Conservation (phyloP, 2,113 vertebrate genomes). For the Rutilus rutilus region DNA sequence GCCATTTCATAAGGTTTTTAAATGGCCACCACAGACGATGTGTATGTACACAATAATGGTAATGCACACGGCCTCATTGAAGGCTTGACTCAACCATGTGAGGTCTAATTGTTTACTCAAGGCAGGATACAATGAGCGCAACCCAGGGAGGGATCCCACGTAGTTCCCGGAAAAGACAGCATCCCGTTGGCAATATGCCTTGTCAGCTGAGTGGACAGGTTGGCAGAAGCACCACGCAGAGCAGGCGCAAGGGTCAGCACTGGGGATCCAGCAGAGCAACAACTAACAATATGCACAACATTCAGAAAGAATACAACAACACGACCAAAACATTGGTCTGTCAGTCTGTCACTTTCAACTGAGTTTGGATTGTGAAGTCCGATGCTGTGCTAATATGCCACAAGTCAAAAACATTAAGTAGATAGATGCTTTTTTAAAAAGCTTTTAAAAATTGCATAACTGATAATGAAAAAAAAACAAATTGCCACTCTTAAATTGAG, state of each 20-base stretch:
- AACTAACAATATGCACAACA: constrained; percentile 13
- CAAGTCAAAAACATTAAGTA: neutral
- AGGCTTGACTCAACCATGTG: constrained; percentile 34
- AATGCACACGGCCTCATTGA: constrained; percentile 17
- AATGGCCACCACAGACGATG: neutral
- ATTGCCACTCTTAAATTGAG: neutral
- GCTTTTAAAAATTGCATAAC: neutral
- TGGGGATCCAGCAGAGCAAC: constrained; percentile 13
- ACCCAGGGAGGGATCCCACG: constrained; percentile 45
- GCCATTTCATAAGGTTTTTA: constrained; percentile 19
- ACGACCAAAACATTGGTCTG: neutral
- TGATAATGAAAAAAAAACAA: neutral
- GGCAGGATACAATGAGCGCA: constrained; percentile 45
- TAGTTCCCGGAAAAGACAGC: constrained; percentile 48
- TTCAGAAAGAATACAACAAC: neutral
- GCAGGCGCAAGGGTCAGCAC: constrained; percentile 19
- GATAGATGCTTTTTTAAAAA: neutral
- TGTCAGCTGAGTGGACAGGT: constrained; percentile 53
- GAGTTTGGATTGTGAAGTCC: neutral
- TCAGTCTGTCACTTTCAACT: neutral
- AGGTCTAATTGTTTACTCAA: constrained; percentile 51
- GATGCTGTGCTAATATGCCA: neutral
- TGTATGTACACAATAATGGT: constrained; percentile 17
- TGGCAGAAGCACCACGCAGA: constrained; percentile 35
- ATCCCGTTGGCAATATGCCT: constrained; percentile 50